Evolutionary conservation across 2,888 invertebrate genomes (phyloP).

Genomic region (Hartigia nigra): DNA sequence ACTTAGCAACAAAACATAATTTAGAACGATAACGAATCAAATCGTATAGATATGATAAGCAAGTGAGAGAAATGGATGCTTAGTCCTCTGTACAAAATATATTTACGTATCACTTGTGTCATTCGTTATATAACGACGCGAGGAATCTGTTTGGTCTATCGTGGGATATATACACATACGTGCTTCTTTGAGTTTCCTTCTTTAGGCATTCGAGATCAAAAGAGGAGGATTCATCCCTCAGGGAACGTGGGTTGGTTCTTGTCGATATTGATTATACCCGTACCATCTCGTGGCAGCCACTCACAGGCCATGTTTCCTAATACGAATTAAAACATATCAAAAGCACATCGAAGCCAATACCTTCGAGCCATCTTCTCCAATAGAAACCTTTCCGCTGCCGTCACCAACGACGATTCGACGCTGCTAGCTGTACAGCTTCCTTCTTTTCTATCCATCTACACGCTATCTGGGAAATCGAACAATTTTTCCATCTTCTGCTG

Average conservation of each 20-base stretch:
- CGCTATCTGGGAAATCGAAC: background rate
- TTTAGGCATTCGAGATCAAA: background rate
- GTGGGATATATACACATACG: background rate
- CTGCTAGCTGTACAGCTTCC: background rate
- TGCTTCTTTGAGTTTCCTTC: background rate
- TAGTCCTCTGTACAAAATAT: constrained; percentile 6
- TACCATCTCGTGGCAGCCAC: constrained; percentile 18
- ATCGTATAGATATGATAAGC: background rate
- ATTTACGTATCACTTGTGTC: constrained; percentile 18
- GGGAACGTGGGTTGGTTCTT: constrained; percentile 22
- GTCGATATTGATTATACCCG: constrained; percentile 3
- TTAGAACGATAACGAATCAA: background rate
- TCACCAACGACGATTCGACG: background rate
- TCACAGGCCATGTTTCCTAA: constrained; percentile 38
- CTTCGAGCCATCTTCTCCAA: constrained; percentile 15
- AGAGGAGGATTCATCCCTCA: constrained; percentile 22
- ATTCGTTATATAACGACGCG: background rate
- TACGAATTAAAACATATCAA: constrained; percentile 53
- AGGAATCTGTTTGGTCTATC: background rate
- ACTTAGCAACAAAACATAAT: background rate
- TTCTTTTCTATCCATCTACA: background rate
- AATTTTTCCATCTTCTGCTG: background rate
- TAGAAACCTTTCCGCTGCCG: background rate
- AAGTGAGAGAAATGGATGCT: constrained; percentile 6
- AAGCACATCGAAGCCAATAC: constrained; percentile 34